phyloP scores from a whole-genome alignment of 2,797 vertebrate species.

The Epinephelus awoara region DNA sequence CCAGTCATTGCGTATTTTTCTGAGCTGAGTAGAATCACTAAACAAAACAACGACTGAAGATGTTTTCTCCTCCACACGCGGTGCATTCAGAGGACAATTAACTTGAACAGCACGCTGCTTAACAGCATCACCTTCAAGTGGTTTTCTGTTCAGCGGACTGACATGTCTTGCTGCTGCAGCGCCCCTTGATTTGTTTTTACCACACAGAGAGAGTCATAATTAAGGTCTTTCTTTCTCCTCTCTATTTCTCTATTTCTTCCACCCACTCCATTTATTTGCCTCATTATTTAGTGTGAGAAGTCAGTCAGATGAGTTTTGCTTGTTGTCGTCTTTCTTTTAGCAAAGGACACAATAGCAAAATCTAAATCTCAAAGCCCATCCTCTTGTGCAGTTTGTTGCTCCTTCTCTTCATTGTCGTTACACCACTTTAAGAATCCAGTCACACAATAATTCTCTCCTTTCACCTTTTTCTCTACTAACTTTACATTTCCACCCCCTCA shows the following conservation, averaged over 20 bases:
- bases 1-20: too few species aligned
- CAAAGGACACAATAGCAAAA: too few species aligned
- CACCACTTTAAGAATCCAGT: too few species aligned
- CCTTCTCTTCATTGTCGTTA: too few species aligned
- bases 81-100: constrained; percentile 25
- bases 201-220: not conserved
- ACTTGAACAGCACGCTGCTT: not conserved
- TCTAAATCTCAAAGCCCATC: too few species aligned
- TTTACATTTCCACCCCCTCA: too few species aligned
- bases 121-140: constrained; percentile 16
- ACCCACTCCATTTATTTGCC: not conserved
- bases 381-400: too few species aligned
- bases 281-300: not conserved
- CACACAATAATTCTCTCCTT: too few species aligned
- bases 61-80: not conserved
- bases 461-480: not conserved
- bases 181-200: constrained; percentile 11
- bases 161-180: not conserved
- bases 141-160: constrained; percentile 14
- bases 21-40: not conserved
- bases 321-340: not conserved
- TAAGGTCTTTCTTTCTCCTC: not conserved
- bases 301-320: not conserved
- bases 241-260: too few species aligned
- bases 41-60: not conserved